Evolutionary conservation across 1,140 invertebrate genomes (phyloP).

Genomic region (Aphelenchoides avenae): DNA sequence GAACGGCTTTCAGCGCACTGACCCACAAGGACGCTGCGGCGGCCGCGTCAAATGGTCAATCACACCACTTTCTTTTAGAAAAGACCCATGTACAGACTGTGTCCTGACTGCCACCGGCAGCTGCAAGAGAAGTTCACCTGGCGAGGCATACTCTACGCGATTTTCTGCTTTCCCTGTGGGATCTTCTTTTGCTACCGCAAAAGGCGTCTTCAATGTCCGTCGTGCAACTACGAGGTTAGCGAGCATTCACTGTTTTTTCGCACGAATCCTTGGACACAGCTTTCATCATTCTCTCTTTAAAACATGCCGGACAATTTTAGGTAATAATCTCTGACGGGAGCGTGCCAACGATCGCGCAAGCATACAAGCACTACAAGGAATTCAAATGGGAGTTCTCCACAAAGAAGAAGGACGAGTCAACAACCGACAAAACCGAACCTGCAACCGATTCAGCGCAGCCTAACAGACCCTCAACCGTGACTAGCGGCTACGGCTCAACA

Average conservation of each 20-base stretch:
- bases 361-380: constrained; percentile 31
- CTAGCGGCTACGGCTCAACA: too few relatives aligned
- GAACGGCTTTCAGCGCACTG: too few relatives aligned
- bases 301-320: constrained; percentile 5
- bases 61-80: too few relatives aligned
- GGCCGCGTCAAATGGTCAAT: too few relatives aligned
- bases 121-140: constrained; percentile 42
- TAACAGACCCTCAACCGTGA: too few relatives aligned
- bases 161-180: constrained; percentile 53
- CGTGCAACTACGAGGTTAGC: not conserved
- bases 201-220: constrained; percentile 5
- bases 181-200: constrained; percentile 47
- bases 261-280: not conserved
- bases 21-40: too few relatives aligned
- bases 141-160: constrained; percentile 43
- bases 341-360: constrained; percentile 23
- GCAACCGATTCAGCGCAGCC: too few relatives aligned
- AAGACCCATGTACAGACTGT: too few relatives aligned
- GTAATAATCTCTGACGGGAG: constrained; percentile 26
- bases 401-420: constrained; percentile 1
- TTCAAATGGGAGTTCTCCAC: constrained; percentile 39
- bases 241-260: not conserved
- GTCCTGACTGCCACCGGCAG: constrained; percentile 21
- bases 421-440: not conserved
- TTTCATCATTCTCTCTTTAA: not conserved